Percentiles rank a stretch among this genome's conserved stretches.
phyloP scores from a whole-genome alignment of 2,113 vertebrate species.

The Mus pahari region DNA sequence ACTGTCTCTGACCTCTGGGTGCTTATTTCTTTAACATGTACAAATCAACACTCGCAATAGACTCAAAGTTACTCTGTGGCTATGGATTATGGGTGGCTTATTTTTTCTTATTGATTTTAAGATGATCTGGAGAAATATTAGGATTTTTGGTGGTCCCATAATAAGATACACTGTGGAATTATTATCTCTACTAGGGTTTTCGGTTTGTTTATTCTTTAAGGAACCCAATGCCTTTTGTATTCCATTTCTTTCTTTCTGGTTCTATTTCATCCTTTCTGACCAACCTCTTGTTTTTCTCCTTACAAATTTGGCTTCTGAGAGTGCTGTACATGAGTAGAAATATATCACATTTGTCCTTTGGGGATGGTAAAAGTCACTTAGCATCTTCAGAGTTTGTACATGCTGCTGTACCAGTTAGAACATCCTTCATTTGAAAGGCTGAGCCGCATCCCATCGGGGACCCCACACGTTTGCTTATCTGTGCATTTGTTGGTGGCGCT shows the following conservation, averaged over 20 bases:
- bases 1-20: not conserved
- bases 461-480: not conserved
- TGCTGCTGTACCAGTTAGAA: not conserved
- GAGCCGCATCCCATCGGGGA: not conserved
- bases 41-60: not conserved
- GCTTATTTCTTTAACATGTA: not conserved
- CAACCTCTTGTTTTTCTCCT: not conserved
- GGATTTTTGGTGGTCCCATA: not conserved
- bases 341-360: not conserved
- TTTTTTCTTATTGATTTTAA: not conserved
- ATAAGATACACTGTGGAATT: not conserved
- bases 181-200: not conserved
- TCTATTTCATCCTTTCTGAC: not conserved
- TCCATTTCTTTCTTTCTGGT: not conserved
- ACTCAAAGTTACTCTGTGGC: not conserved
- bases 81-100: not conserved
- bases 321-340: not conserved
- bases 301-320: not conserved
- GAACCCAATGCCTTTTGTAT: not conserved
- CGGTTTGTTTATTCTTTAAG: not conserved
- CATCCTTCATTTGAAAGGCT: not conserved
- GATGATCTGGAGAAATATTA: not conserved
- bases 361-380: slow-evolving; percentile 9
- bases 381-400: not conserved
- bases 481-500: not conserved